Conservation (phyloP, 2,113 vertebrate genomes). For the Podilymbus podiceps region DNA sequence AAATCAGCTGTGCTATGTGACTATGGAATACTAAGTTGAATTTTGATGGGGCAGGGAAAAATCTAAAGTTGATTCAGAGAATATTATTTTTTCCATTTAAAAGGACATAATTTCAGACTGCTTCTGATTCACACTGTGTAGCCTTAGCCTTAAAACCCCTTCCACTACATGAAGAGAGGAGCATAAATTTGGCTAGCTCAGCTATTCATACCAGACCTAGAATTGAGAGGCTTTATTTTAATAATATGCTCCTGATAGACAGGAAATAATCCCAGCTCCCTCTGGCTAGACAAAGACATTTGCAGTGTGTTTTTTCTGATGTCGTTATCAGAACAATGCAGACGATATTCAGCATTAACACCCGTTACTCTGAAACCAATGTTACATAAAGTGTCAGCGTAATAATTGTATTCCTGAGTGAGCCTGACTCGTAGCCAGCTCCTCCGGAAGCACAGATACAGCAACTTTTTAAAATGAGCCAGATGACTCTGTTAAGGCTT, state of each 20-base stretch:
- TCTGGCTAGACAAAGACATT: not conserved
- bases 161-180: not conserved
- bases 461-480: not conserved
- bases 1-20: not conserved
- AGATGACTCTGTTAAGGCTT: not conserved
- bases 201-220: not conserved
- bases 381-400: not conserved
- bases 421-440: not conserved
- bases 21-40: not conserved
- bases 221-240: not conserved
- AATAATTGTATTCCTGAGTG: not conserved
- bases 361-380: not conserved
- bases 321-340: slow-evolving; percentile 3
- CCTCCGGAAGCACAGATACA: not conserved
- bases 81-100: not conserved
- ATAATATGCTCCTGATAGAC: not conserved
- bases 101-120: not conserved
- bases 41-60: not conserved
- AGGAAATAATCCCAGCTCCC: not conserved
- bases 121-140: not conserved
- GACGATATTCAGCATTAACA: not conserved
- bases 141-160: not conserved
- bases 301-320: not conserved
- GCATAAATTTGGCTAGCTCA: not conserved
- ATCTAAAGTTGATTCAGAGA: not conserved